Conservation (phyloP, 1,140 invertebrate species). For the Drosophila guanche region DNA sequence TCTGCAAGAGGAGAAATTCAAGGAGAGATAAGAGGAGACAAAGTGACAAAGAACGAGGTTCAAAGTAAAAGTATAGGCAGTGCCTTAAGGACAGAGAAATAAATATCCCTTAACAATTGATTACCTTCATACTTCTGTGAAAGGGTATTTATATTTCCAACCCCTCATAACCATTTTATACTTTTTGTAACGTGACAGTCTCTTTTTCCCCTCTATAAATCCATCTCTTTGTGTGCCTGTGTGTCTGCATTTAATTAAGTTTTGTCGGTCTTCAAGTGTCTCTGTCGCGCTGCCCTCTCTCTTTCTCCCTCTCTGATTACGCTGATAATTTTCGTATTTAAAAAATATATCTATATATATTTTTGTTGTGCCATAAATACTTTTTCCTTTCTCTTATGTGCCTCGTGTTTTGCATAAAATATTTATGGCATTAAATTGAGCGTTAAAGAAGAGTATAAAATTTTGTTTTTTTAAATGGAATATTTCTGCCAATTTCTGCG, state of each 20-base stretch:
- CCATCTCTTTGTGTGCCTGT: conserved; percentile 1
- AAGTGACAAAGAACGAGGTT: too few relatives aligned
- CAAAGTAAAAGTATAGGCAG: too few relatives aligned
- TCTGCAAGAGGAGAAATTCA: too few relatives aligned
- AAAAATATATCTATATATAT: conserved; percentile 11
- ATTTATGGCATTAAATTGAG: conserved; percentile 72
- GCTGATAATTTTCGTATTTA: conserved; percentile 60
- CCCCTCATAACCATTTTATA: too few relatives aligned
- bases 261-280: conserved; percentile 64
- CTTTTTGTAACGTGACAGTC: too few relatives aligned
- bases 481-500: conserved; percentile 9
- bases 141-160: too few relatives aligned
- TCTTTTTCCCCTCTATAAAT: too few relatives aligned
- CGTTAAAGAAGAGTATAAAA: conserved; percentile 28
- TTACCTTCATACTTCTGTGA: too few relatives aligned
- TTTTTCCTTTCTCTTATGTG: conserved; percentile 16
- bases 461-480: conserved; percentile 12
- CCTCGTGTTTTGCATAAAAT: conserved; percentile 61
- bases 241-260: conserved; percentile 72
- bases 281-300: conserved; percentile 3
- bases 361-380: conserved; percentile 30
- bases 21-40: too few relatives aligned
- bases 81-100: too few relatives aligned
- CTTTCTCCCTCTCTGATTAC: conserved; percentile 37
- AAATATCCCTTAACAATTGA: too few relatives aligned